These are phyloP conservation scores for Sandelia bainsii DNA, from an alignment of 2,797 vertebrate genomes.

Conservation along the genomic window DNA sequence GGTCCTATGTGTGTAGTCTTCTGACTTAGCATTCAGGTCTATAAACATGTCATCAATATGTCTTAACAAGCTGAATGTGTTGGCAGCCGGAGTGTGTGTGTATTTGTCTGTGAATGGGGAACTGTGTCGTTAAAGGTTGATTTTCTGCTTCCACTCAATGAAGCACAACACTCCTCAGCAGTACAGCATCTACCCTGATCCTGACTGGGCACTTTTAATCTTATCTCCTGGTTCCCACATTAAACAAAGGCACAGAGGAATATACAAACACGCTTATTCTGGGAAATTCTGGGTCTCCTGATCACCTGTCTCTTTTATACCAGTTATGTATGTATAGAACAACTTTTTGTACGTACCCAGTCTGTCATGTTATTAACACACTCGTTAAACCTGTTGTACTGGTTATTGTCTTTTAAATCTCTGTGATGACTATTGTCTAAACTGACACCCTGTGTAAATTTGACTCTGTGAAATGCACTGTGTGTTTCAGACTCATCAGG, in stretches of 20 bases:
- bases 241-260: slow-evolving; percentile 39
- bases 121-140: slow-evolving; percentile 30
- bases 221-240: slow-evolving; percentile 69
- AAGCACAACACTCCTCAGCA: slow-evolving; percentile 25
- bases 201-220: slow-evolving; percentile 58
- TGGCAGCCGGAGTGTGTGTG: background rate
- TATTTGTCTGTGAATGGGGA: slow-evolving; percentile 4
- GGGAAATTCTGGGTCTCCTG: slow-evolving; percentile 43
- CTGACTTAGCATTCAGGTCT: slow-evolving; percentile 10
- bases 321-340: slow-evolving; percentile 16
- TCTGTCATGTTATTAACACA: slow-evolving; percentile 34
- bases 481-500: slow-evolving; percentile 6
- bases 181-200: slow-evolving; percentile 58
- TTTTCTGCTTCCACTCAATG: slow-evolving; percentile 40
- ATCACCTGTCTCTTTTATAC: slow-evolving; percentile 24
- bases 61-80: slow-evolving; percentile 31
- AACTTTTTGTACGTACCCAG: slow-evolving; percentile 29
- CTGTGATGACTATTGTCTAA: slow-evolving; percentile 3
- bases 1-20: slow-evolving; percentile 2
- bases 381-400: background rate
- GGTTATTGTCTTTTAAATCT: background rate
- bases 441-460: background rate
- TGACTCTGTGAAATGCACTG: background rate
- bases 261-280: slow-evolving; percentile 32
- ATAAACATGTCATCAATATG: slow-evolving; percentile 21